phyloP scores from a whole-genome alignment of 2,888 invertebrate species.

The Melanargia galathea region DNA sequence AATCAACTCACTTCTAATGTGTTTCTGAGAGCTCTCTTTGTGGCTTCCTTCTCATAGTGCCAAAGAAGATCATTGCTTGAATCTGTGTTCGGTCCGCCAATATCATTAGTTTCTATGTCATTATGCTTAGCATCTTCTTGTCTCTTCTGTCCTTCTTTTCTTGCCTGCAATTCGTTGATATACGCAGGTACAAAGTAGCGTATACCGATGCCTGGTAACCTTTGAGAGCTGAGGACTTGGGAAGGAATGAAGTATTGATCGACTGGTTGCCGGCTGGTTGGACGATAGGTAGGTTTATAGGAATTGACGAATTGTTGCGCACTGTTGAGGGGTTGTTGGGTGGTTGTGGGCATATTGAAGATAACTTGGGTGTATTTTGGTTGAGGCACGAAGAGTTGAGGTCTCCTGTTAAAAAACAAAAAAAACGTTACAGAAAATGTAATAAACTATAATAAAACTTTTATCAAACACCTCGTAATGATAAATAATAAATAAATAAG shows the following conservation, averaged over 20 bases:
- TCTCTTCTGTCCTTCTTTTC: constrained; percentile 48
- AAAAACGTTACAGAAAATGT: not conserved
- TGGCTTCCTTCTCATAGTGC: constrained; percentile 69
- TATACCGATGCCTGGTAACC: constrained; percentile 67
- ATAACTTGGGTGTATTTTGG: constrained; percentile 69
- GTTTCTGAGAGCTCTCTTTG: constrained; percentile 57
- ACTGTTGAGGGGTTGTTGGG: constrained; percentile 57
- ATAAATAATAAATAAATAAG: too few relatives aligned
- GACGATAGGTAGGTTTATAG: constrained; percentile 59
- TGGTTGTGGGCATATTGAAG: constrained; percentile 51
- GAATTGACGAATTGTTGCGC: constrained; percentile 73
- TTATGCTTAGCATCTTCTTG: constrained; percentile 69
- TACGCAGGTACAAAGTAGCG: constrained; percentile 69
- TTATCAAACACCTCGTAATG: too few relatives aligned
- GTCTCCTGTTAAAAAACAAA: constrained; percentile 60
- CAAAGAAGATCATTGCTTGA: constrained; percentile 64
- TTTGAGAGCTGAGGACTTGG: constrained; percentile 67
- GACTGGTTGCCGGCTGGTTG: constrained; percentile 49
- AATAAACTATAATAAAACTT: too few relatives aligned
- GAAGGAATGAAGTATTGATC: constrained; percentile 59
- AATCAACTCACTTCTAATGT: constrained; percentile 60
- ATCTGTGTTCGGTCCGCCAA: constrained; percentile 51
- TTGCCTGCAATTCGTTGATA: constrained; percentile 49
- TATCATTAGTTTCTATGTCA: constrained; percentile 61
- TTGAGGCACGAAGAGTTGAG: constrained; percentile 68